A percentile compares a stretch with the other conserved stretches of the same genome.
Conservation (phyloP, 2,113 vertebrate genomes). For the Heloderma charlesbogerti region DNA sequence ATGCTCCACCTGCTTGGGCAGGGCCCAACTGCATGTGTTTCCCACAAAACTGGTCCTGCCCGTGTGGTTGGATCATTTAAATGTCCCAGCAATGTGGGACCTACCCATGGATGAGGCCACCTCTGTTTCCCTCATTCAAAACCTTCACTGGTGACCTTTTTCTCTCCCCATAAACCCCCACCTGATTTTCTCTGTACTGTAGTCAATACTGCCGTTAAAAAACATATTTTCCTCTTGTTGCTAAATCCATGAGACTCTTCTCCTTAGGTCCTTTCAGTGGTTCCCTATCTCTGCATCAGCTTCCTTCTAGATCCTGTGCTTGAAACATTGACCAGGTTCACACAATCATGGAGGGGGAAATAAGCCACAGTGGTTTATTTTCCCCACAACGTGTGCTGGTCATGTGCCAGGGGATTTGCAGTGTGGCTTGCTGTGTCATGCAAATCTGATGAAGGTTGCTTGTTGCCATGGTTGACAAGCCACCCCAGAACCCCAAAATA, state of each 20-base stretch:
- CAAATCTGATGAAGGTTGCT: too few relatives aligned
- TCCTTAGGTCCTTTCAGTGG: not conserved
- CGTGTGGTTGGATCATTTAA: not conserved
- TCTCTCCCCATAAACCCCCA: too few relatives aligned
- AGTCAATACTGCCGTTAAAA: not conserved
- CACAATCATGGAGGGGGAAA: not conserved
- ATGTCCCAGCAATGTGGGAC: not conserved
- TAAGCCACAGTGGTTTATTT: too few relatives aligned
- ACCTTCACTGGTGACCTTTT: not conserved
- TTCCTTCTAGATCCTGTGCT: not conserved
- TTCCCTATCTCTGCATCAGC: not conserved
- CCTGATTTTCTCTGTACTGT: too few relatives aligned
- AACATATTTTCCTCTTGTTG: not conserved
- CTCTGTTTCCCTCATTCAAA: not conserved
- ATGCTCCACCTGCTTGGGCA: not conserved
- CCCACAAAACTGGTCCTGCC: not conserved
- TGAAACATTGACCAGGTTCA: not conserved
- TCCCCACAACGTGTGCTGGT: not conserved
- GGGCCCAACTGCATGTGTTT: not conserved
- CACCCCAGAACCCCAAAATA: too few relatives aligned
- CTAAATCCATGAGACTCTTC: not conserved
- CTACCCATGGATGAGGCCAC: not conserved
- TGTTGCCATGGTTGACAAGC: too few relatives aligned
- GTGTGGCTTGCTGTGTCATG: too few relatives aligned
- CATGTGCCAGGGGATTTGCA: not conserved